Percentiles rank a stretch among this genome's conserved stretches.
Evolutionary conservation across 92 coral and sea anemone genomes (phyloP).

Genomic region (Epizoanthus scotinus): DNA sequence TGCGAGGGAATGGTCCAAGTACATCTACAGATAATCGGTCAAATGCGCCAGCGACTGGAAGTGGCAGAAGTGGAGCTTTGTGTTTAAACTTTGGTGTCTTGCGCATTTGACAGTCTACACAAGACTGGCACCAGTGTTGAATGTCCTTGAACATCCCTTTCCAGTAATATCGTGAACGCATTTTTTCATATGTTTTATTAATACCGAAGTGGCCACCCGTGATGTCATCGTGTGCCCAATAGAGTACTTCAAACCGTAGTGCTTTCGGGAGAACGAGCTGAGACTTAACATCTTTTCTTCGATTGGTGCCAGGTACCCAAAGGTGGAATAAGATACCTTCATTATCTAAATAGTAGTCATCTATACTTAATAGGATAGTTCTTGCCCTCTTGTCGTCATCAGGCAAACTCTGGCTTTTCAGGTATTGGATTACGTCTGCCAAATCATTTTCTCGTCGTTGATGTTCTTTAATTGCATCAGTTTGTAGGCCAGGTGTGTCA

Average conservation of each 20-base stretch:
- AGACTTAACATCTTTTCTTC: constrained; percentile 5
- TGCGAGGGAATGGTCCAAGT: constrained; percentile 50
- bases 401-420: constrained; percentile 44
- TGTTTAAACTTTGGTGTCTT: constrained; percentile 46
- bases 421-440: constrained; percentile 21
- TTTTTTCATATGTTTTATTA: constrained; percentile 50
- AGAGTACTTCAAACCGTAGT: constrained; percentile 36
- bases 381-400: constrained; percentile 29
- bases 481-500: neutral
- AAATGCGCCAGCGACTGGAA: constrained; percentile 54
- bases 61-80: constrained; percentile 47
- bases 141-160: constrained; percentile 58
- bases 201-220: constrained; percentile 52
- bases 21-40: constrained; percentile 48
- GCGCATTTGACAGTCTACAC: constrained; percentile 55
- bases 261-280: constrained; percentile 46
- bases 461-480: constrained; percentile 4
- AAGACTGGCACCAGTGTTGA: constrained; percentile 53
- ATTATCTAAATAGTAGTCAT: constrained; percentile 32
- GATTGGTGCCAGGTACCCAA: neutral
- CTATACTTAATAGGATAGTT: constrained; percentile 31
- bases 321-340: constrained; percentile 35
- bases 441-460: constrained; percentile 48
- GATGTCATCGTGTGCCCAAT: constrained; percentile 47
- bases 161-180: constrained; percentile 50